A percentile compares a stretch with the other conserved stretches of the same genome.
phyloP scores from a whole-genome alignment of 2,113 vertebrate species.

The Pachycephala philippinensis region DNA sequence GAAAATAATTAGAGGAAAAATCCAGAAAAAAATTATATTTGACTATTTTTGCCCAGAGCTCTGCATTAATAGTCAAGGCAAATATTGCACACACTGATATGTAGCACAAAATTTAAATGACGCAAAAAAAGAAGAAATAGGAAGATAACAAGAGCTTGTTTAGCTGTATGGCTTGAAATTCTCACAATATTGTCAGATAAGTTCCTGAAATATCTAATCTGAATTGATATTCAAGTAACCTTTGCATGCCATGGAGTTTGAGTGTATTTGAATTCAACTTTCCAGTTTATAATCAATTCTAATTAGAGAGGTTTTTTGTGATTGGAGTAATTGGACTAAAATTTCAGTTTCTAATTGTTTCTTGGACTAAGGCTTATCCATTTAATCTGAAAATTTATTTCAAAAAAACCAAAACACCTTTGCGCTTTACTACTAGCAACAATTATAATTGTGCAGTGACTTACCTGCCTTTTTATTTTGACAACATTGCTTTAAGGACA shows the following conservation, averaged over 20 bases:
- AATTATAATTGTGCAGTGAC: neutral
- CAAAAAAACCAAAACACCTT: neutral
- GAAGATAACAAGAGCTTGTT: neutral
- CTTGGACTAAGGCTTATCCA: neutral
- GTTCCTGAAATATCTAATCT: neutral
- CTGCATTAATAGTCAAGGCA: neutral
- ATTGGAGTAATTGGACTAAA: neutral
- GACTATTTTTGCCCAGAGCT: neutral
- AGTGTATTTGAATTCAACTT: neutral
- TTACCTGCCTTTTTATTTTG: conserved; percentile 33
- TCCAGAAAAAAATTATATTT: neutral
- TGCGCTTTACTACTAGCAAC: neutral
- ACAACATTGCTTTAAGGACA: conserved; percentile 42
- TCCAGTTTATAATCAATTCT: neutral
- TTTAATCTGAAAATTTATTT: neutral
- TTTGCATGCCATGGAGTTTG: neutral
- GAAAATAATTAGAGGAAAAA: neutral
- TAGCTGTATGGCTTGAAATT: neutral
- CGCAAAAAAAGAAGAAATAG: neutral
- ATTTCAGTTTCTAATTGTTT: neutral
- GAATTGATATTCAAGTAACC: neutral
- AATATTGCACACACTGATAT: neutral
- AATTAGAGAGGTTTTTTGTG: neutral
- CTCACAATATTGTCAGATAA: neutral
- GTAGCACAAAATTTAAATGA: neutral